A percentile compares a stretch with the other conserved stretches of the same genome.
phyloP scores from a whole-genome alignment of 2,113 vertebrate genomes.

The Psammodynastes pulverulentus region DNA sequence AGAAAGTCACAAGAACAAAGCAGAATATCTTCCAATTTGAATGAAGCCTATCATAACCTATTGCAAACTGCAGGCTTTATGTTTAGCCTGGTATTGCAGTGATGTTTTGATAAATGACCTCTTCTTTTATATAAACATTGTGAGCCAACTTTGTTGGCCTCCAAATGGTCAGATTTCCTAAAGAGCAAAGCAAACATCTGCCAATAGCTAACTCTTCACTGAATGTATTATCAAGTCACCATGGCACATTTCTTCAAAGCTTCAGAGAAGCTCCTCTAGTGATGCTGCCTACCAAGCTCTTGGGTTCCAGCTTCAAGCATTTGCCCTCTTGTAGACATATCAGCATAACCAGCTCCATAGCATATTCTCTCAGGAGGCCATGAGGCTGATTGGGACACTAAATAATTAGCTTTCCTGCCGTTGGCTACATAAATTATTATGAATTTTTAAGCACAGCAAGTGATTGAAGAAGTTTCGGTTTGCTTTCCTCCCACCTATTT shows the following conservation, averaged over 20 bases:
- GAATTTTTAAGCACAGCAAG: constrained; percentile 71
- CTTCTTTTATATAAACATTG: constrained; percentile 1
- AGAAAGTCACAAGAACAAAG: constrained; percentile 12
- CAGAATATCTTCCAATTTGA: not conserved
- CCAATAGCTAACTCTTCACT: not conserved
- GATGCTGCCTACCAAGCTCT: constrained; percentile 2
- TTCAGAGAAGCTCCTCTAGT: constrained; percentile 34
- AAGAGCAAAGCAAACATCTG: constrained; percentile 30
- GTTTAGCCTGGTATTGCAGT: not conserved
- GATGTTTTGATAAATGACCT: not conserved
- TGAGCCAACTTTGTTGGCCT: constrained; percentile 19
- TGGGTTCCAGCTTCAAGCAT: constrained; percentile 25
- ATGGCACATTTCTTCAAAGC: constrained; percentile 58
- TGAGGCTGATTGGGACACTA: constrained; percentile 64
- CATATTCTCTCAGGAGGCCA: constrained; percentile 47
- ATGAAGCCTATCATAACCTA: too few relatives aligned
- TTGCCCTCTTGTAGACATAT: constrained; percentile 40
- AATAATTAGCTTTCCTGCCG: constrained; percentile 75
- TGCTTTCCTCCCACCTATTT: constrained; percentile 60
- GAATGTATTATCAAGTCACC: constrained; percentile 48
- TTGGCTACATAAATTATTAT: constrained; percentile 65
- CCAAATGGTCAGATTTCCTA: constrained; percentile 21
- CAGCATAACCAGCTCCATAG: constrained; percentile 29
- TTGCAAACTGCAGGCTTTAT: not conserved
- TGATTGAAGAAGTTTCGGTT: constrained; percentile 67